Base-by-base conservation (phyloP, 2,888 invertebrate genomes). In the Trichopoda pennipes region DNA sequence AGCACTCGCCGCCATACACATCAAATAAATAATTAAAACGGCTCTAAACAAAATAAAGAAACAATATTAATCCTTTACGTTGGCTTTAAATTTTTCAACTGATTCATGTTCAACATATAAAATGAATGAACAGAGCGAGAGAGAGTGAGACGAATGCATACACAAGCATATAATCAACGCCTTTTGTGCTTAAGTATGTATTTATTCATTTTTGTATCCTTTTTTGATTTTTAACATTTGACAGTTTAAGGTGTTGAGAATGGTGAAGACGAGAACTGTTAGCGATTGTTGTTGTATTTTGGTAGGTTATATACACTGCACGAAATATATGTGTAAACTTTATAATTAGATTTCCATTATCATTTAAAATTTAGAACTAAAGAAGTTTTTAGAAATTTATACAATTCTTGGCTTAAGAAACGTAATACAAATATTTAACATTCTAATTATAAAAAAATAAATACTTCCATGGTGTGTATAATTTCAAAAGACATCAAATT, bases 171-270 rank as follows among this genome's bases (percentile, higher is more conserved):
- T 70, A 79, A 79, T 75, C 75, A 75, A 82, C 81, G 81, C 78
- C 78, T 79, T 66, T 78, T 75, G 70, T 82, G 61, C 75, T 82
- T 66, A 61, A 70, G 55, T 75, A 47, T 60, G 72, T 49, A 60
- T 77, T 58, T 21, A 28, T 58, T n/a, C n/a, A n/a, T n/a, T n/a
- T 77, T 77, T 73, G 49, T 77, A 78, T 81, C 78, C 78, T 81
- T 78, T n/a, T 77, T 66, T 10, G n/a, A 17, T 56, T 78, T 64
- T 49, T 51, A 79, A 66, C 81, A 82, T 78, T 82, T 82, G 81
- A 82, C 81, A 78, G 81, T 77, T 77, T 77, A 63, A 68, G 73
- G 72, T 82, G 78, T 79, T 82, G 70, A 61, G 60, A 73, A 73
- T 38, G 44, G 66, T 58, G 28, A 51, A 64, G 51, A 72, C 56